Conservation (phyloP, 1,140 invertebrate genomes). For the Leptopilina boulardi region DNA sequence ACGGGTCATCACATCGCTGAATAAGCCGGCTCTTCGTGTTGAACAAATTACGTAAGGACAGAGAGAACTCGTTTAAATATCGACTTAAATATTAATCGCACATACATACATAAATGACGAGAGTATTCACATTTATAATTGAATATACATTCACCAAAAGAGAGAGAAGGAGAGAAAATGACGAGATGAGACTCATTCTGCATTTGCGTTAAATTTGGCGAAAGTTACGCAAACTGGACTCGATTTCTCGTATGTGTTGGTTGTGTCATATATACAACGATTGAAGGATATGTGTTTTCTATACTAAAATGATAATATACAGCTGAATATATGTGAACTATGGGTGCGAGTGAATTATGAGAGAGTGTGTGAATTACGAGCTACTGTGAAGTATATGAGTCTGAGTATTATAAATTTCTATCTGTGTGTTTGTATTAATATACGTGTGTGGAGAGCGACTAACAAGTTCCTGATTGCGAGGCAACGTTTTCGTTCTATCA, state of each 20-base stretch:
- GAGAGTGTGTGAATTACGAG: neutral
- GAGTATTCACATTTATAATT: slow-evolving; percentile 41
- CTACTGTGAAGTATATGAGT: neutral
- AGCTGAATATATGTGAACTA: neutral
- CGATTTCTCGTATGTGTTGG: neutral
- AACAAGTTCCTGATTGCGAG: slow-evolving; percentile 28
- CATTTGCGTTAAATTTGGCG: slow-evolving; percentile 65
- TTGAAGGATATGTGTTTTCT: neutral
- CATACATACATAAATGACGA: slow-evolving; percentile 39
- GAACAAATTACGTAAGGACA: slow-evolving; percentile 67
- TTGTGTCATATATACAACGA: neutral
- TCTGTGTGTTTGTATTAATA: neutral
- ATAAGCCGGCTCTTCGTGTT: slow-evolving; percentile 63
- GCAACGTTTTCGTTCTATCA: slow-evolving; percentile 33
- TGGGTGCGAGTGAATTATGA: neutral
- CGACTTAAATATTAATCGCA: slow-evolving; percentile 49
- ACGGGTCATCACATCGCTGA: slow-evolving; percentile 70
- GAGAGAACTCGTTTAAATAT: slow-evolving; percentile 68
- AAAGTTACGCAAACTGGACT: slow-evolving; percentile 63
- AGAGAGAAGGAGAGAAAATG: slow-evolving; percentile 39
- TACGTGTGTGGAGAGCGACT: slow-evolving; percentile 2
- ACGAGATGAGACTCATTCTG: slow-evolving; percentile 52
- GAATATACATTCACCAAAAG: neutral
- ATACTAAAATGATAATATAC: neutral
- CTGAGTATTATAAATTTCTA: neutral